Conservation (phyloP, 1,140 invertebrate species). For the Trachelipus rathkii region DNA sequence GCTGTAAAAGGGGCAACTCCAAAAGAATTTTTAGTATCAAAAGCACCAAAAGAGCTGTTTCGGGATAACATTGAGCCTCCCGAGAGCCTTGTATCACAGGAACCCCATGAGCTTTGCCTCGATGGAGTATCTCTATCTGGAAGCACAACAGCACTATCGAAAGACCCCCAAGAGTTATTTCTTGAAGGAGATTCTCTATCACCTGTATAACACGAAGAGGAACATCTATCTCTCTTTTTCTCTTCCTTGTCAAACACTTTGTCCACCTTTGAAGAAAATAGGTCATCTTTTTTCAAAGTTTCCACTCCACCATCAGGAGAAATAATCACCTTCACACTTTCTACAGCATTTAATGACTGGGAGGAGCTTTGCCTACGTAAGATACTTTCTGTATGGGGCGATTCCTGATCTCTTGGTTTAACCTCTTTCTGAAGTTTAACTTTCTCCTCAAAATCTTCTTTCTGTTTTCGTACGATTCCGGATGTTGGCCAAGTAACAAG, state of each 20-base stretch:
- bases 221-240: slow-evolving; percentile 53
- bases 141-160: slow-evolving; percentile 54
- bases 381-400: slow-evolving; percentile 14
- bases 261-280: slow-evolving; percentile 67
- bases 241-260: slow-evolving; percentile 69
- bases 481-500: slow-evolving; percentile 31
- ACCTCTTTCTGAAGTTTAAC: not conserved
- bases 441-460: slow-evolving; percentile 39
- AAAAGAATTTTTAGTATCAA: slow-evolving; percentile 54
- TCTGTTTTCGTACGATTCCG: slow-evolving; percentile 40
- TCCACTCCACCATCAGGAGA: slow-evolving; percentile 48
- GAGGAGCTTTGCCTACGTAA: slow-evolving; percentile 35
- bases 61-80: slow-evolving; percentile 57
- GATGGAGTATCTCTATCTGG: slow-evolving; percentile 54
- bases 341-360: slow-evolving; percentile 32
- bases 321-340: slow-evolving; percentile 54
- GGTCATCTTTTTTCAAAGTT: slow-evolving; percentile 56
- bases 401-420: slow-evolving; percentile 10
- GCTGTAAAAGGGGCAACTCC: too few species aligned
- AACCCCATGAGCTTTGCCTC: slow-evolving; percentile 73
- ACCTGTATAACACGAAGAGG: not conserved
- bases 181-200: slow-evolving; percentile 50
- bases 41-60: slow-evolving; percentile 70
- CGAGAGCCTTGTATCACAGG: slow-evolving; percentile 69
- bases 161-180: slow-evolving; percentile 76